Evolutionary conservation across 1,140 invertebrate species (phyloP).

Genomic region (Theocolax elegans): DNA sequence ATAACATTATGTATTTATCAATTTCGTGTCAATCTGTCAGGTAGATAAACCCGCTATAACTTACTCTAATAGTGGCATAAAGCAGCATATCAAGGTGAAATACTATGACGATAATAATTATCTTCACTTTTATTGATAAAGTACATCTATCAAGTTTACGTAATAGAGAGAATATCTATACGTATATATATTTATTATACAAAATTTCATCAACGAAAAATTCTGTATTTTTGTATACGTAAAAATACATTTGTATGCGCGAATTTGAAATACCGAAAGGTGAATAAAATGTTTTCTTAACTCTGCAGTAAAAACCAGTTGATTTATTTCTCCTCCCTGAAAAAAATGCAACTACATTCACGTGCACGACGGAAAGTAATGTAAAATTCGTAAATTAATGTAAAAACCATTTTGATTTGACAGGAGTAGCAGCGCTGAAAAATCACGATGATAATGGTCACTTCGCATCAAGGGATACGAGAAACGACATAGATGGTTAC

Average conservation of each 20-base stretch:
- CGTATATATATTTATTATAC: too few species aligned
- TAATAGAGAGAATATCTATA: too few species aligned
- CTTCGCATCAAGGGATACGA: neutral
- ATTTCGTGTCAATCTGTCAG: neutral
- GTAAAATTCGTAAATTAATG: too few species aligned
- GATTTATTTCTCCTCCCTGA: constrained; percentile 7
- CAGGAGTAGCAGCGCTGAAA: constrained; percentile 10
- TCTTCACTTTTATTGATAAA: too few species aligned
- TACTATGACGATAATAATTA: too few species aligned
- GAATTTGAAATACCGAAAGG: too few species aligned
- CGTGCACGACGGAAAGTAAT: too few species aligned
- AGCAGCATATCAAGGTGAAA: too few species aligned
- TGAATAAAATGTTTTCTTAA: neutral
- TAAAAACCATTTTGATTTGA: constrained; percentile 17
- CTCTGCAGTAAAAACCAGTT: neutral
- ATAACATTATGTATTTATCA: neutral
- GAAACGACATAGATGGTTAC: neutral
- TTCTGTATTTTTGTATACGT: too few species aligned
- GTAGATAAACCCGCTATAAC: neutral
- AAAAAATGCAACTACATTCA: too few species aligned
- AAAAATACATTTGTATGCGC: too few species aligned
- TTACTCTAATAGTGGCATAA: neutral
- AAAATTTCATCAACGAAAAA: too few species aligned
- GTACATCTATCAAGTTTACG: neutral
- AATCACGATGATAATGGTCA: neutral